phyloP scores from a whole-genome alignment of 2,888 invertebrate species.

The Drosophila barbarae region DNA sequence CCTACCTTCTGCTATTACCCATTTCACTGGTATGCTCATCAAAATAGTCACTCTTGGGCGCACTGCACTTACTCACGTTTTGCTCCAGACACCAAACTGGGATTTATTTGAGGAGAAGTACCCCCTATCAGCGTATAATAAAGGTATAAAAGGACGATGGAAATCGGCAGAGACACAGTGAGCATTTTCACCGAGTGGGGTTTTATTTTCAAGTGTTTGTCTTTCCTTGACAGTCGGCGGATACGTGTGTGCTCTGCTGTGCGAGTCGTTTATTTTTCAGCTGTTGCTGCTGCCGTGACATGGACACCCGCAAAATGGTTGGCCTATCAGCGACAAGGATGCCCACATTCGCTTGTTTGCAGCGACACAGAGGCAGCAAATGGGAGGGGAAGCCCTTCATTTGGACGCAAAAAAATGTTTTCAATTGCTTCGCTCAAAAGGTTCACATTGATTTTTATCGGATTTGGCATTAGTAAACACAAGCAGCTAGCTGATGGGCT shows the following conservation, averaged over 20 bases:
- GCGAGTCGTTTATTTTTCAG: slow-evolving; percentile 47
- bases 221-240: slow-evolving; percentile 21
- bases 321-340: slow-evolving; percentile 39
- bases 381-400: not conserved
- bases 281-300: slow-evolving; percentile 42
- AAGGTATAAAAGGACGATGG: not conserved
- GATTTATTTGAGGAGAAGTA: not conserved
- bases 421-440: slow-evolving; percentile 21
- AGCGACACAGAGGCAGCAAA: not conserved
- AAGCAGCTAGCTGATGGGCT: not conserved
- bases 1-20: not conserved
- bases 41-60: not conserved
- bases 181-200: slow-evolving; percentile 48
- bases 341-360: slow-evolving; percentile 30
- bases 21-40: not conserved
- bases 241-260: slow-evolving; percentile 6
- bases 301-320: slow-evolving; percentile 45
- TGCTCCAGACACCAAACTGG: not conserved
- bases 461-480: slow-evolving; percentile 21
- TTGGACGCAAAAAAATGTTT: slow-evolving; percentile 17
- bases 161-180: slow-evolving; percentile 13
- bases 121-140: not conserved
- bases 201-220: slow-evolving; percentile 61
- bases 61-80: not conserved
- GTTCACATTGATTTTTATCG: slow-evolving; percentile 23